Evolutionary conservation across 2,888 invertebrate genomes (phyloP).

Genomic region (Brachycybe producta): DNA sequence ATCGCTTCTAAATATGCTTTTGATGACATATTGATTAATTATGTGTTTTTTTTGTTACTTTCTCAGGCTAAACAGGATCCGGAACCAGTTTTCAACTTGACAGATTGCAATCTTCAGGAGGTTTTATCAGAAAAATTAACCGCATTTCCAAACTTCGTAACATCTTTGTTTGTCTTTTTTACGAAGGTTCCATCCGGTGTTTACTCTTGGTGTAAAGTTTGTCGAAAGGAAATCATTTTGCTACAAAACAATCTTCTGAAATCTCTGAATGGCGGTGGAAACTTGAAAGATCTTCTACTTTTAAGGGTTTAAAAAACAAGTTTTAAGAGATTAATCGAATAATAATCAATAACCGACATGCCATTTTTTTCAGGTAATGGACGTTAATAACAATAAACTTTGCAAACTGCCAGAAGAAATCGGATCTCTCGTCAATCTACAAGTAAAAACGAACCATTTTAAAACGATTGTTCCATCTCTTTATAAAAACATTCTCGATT

Average conservation of each 20-base stretch:
- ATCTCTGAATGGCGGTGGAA: slow-evolving; percentile 16
- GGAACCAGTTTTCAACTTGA: slow-evolving; percentile 17
- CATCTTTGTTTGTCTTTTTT: neutral
- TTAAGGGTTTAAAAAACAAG: slow-evolving; percentile 1
- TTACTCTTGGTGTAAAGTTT: slow-evolving; percentile 19
- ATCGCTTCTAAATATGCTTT: too few species aligned
- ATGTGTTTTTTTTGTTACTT: too few species aligned
- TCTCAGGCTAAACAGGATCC: slow-evolving; percentile 18
- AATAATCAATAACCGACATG: neutral
- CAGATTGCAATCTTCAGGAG: slow-evolving; percentile 13
- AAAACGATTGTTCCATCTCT: too few species aligned
- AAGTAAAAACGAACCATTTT: too few species aligned
- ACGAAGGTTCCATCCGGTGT: slow-evolving; percentile 18
- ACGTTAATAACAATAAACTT: slow-evolving; percentile 16
- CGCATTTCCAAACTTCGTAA: neutral
- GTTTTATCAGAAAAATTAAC: too few species aligned
- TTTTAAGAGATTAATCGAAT: neutral
- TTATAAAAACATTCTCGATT: neutral
- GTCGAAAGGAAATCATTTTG: slow-evolving; percentile 15
- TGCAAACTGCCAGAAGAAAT: slow-evolving; percentile 13
- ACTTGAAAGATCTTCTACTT: slow-evolving; percentile 14
- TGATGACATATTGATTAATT: too few species aligned
- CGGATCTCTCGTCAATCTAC: slow-evolving; percentile 4
- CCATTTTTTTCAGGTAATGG: slow-evolving; percentile 13
- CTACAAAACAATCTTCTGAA: slow-evolving; percentile 15